phyloP scores from a whole-genome alignment of 2,888 invertebrate species.

The Artemia sinica region DNA sequence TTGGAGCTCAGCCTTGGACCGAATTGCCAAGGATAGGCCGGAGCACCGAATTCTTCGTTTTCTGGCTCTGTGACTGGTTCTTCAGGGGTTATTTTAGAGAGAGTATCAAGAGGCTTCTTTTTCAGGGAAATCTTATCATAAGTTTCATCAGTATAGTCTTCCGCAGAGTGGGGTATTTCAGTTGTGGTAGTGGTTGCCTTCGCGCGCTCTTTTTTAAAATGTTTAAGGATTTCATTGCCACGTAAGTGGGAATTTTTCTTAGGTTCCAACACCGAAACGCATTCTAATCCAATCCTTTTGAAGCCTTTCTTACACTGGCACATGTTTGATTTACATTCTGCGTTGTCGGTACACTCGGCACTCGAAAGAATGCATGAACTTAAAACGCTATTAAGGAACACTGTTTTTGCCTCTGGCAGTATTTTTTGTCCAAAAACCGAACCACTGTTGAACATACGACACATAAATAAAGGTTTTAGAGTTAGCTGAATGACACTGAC shows the following conservation, averaged over 20 bases:
- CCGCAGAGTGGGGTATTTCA: neutral
- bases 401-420: conserved; percentile 5
- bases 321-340: neutral
- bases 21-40: neutral
- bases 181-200: conserved; percentile 1
- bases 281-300: neutral
- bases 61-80: neutral
- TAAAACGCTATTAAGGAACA: neutral
- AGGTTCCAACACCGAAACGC: neutral
- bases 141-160: neutral
- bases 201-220: neutral
- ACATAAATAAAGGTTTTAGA: neutral
- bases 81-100: neutral
- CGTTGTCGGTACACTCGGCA: conserved; percentile 7
- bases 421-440: conserved; percentile 8
- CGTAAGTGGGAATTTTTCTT: neutral
- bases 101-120: neutral
- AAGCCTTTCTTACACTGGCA: conserved; percentile 2
- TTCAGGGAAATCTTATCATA: neutral
- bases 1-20: neutral
- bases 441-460: conserved; percentile 4
- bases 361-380: neutral
- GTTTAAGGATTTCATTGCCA: neutral
- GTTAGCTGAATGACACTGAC: conserved; percentile 4
- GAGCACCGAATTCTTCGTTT: neutral